phyloP scores from a whole-genome alignment of 1,140 invertebrate species.

The Drosophila ananassae region DNA sequence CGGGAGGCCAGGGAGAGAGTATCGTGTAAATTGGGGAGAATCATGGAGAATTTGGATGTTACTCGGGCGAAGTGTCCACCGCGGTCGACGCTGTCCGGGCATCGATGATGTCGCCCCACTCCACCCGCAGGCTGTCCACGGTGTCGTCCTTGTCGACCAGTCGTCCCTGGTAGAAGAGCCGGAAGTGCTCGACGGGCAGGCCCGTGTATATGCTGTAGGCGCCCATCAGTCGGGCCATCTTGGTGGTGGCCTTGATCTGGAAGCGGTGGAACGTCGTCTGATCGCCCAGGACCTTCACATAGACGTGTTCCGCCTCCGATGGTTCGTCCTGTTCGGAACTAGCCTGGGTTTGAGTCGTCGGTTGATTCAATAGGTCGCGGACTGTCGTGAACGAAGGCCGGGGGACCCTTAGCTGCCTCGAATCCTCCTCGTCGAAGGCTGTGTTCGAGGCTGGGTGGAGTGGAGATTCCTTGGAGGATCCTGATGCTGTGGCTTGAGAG shows the following conservation, averaged over 20 bases:
- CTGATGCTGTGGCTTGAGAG: too few species aligned
- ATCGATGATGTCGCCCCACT: background rate
- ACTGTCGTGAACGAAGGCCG: background rate
- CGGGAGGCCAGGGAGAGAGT: too few species aligned
- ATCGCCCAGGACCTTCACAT: background rate
- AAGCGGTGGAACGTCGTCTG: background rate
- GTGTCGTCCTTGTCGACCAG: background rate
- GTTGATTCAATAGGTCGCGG: too few species aligned
- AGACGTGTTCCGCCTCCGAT: background rate
- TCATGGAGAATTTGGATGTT: too few species aligned
- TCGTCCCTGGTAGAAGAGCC: background rate
- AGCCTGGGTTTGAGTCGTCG: too few species aligned
- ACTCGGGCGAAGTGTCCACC: too few species aligned
- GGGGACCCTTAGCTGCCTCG: background rate
- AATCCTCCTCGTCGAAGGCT: too few species aligned
- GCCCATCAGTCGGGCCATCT: background rate
- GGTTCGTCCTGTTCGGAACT: too few species aligned
- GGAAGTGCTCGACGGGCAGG: background rate
- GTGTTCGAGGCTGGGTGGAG: too few species aligned
- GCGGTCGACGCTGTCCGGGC: too few species aligned
- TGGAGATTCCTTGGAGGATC: too few species aligned
- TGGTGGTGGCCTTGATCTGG: background rate
- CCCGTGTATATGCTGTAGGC: background rate
- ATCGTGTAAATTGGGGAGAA: too few species aligned
- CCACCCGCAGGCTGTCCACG: background rate